Base-by-base conservation (phyloP, 2,113 vertebrate species). In the Synodontis membranacea region DNA sequence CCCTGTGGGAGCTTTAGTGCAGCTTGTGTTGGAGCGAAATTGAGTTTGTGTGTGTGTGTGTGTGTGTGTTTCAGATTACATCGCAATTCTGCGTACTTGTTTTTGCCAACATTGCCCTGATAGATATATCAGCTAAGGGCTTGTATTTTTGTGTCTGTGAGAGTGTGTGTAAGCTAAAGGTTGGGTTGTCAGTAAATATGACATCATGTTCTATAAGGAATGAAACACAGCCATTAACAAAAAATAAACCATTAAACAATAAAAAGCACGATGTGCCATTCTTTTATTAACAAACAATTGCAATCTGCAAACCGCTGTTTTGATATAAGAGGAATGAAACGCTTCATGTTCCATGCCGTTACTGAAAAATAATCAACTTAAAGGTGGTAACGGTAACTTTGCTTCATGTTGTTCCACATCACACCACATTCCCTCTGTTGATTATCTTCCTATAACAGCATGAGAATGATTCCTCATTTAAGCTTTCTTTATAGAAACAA, bases 1-100 rank as follows among this genome's bases (percentile, higher is more conserved):
- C 64, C 62, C 78, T 86, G 85, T 58, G 60, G 85, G 85, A 81
- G 78, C 37, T 72, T 76, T 31, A 81, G 78, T 50, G 85, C 54
- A 50, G 78, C 76, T 60, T 54, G 50, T 46, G 39, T 44, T 80
- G 48, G 46, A 86, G 37, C 15, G 31, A 44, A 85, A 60, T 76
- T 62, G n/a, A 56, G 56, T 78, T n/a, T 75, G 44, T 83, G n/a
- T 82, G 80, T 64, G 37, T 82, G 81, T 83, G 25, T 39, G 46
- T 68, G 64, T 86, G 79, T 86, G 68, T 82, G 68, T 62, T 21
- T 70, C 37, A 58, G 79, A 58, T 79, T 54, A 68, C 81, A 79
- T 52, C 12, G 12, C 14, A 50, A 34, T 52, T 52, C 37, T 75
- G 86, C 79, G 74, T 44, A 42, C 62, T 66, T 83, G 44, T 80